These are phyloP conservation scores for Phrynocephalus vlangalii DNA, from an alignment of 2,797 vertebrate genomes.

Conservation along the genomic window DNA sequence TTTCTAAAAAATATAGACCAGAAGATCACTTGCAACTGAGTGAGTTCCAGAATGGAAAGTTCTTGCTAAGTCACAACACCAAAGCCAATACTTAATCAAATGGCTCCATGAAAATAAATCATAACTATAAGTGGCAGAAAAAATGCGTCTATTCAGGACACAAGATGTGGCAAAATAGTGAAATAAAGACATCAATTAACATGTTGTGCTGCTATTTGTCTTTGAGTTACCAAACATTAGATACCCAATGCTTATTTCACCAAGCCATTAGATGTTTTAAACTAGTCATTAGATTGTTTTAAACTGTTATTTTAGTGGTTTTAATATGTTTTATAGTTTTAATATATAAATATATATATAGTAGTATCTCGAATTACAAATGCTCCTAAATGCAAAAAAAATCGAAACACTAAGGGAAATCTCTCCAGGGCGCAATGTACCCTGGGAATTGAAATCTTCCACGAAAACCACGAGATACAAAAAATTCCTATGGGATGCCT, in stretches of 20 bases:
- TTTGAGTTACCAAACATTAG: background rate
- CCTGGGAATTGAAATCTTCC: too few relatives aligned
- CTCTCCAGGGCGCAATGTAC: too few relatives aligned
- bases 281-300: too few relatives aligned
- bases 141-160: background rate
- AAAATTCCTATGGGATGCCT: too few relatives aligned
- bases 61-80: background rate
- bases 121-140: background rate
- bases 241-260: background rate
- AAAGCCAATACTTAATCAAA: background rate
- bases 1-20: conserved; percentile 82
- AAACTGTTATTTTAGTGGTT: too few relatives aligned
- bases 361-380: too few relatives aligned
- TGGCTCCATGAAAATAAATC: background rate
- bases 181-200: background rate
- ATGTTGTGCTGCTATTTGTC: fast-evolving
- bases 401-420: too few relatives aligned
- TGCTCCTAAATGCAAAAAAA: too few relatives aligned
- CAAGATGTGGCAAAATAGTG: background rate
- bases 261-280: background rate
- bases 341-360: too few relatives aligned
- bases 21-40: conserved; percentile 25
- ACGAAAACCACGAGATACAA: too few relatives aligned
- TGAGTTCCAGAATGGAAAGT: background rate
- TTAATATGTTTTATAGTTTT: too few relatives aligned